Base-by-base conservation (phyloP, 1,140 invertebrate genomes). In the Euura lappo region DNA sequence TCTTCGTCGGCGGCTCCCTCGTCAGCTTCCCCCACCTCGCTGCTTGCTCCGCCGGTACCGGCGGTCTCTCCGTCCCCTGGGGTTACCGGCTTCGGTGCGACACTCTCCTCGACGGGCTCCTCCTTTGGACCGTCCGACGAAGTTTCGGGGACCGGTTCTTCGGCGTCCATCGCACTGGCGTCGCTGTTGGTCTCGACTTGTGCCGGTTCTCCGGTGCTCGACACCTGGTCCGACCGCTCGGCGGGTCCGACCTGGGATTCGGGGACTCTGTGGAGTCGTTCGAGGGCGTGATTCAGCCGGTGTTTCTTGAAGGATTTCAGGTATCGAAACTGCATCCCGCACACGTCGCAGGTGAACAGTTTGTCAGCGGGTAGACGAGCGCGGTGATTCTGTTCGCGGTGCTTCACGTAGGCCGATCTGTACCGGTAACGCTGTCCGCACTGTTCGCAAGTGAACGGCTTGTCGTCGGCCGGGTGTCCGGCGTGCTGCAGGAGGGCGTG, bases 221-320 rank as follows among this genome's bases (percentile, higher is more conserved):
- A 92, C 2, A 94, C 93, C 77, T 93, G 91, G 78, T 93, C 92
- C 76, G 88, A 89, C 6, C 87, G 85, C 71, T 91, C 90, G 1
- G 88, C 83, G 5, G 75, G 75, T 6, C 87, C 85, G 75, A 89
- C 79, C 69, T 85, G 68, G 28, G 76, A 42, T 8, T 82, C 80
- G 3, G 84, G 80, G 0, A 77, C 78, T 0, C 85, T 73, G 64
- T 95, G 94, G 8, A 95, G 87, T 69, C 93, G 91, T 81, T 96
- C 94, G 2, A 96, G 82, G 2, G 94, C 94, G 80, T 97, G 95
- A 80, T 97, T 97, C 42, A 96, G 88, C 10, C 95, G 90, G 80
- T 96, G 95, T 84, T 96, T 96, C 84, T 96, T 95, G 84, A 96
- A 96, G 0, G 94, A 96, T 82, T 96, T 96, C 42, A 96, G 89